A percentile compares a stretch with the other conserved stretches of the same genome.
phyloP scores from a whole-genome alignment of 2,888 invertebrate species.

The Desoria tigrina region DNA sequence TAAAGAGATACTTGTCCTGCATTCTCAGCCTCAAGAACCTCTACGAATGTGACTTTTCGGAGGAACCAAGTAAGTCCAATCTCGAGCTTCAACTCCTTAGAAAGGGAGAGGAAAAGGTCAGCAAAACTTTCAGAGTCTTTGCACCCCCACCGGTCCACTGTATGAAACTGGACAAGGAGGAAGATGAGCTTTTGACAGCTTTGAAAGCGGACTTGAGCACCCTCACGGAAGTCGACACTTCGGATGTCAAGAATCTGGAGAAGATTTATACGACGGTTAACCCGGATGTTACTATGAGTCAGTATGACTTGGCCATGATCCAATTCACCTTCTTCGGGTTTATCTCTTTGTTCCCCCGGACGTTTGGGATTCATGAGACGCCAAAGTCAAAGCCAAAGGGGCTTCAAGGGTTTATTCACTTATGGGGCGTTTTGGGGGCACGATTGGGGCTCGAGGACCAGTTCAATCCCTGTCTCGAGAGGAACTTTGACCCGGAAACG shows the following conservation, averaged over 20 bases:
- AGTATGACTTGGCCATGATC: conserved; percentile 49
- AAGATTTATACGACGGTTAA: conserved; percentile 50
- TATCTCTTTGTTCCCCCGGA: conserved; percentile 41
- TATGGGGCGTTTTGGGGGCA: conserved; percentile 50
- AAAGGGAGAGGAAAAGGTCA: conserved; percentile 39
- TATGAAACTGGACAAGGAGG: conserved; percentile 37
- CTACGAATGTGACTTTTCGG: conserved; percentile 31
- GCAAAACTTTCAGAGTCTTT: conserved; percentile 47
- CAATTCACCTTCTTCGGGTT: conserved; percentile 51
- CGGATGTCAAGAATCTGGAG: conserved; percentile 37
- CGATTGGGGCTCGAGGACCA: conserved; percentile 46
- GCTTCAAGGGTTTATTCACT: conserved; percentile 47
- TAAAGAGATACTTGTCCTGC: conserved; percentile 38
- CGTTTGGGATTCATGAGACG: conserved; percentile 47
- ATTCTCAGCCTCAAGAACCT: conserved; percentile 40
- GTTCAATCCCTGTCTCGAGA: conserved; percentile 43
- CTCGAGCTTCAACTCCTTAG: background rate
- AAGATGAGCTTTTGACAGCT: conserved; percentile 34
- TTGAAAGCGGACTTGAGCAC: conserved; percentile 39
- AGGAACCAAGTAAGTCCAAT: background rate
- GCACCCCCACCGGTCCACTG: conserved; percentile 50
- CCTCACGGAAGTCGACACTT: conserved; percentile 26
- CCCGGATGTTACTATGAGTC: conserved; percentile 50
- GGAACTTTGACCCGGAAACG: conserved; percentile 46
- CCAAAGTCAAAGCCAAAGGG: conserved; percentile 31